Percentiles rank a stretch among this genome's conserved stretches.
Evolutionary conservation across 2,113 vertebrate genomes (phyloP).

Genomic region (Tenebrosternarchus preto): DNA sequence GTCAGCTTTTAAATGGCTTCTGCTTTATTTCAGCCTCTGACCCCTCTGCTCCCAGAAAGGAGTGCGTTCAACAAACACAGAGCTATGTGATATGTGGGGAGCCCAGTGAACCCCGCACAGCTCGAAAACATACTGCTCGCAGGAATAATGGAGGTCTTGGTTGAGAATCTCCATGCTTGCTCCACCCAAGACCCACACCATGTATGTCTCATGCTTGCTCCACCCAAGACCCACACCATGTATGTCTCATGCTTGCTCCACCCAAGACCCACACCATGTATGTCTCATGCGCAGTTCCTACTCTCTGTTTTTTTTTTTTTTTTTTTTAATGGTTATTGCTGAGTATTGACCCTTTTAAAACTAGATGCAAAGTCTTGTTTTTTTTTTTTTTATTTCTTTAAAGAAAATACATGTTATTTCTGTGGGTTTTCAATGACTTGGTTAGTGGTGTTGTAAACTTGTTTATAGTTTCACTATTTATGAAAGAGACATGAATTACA

Average conservation of each 20-base stretch:
- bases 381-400: neutral
- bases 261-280: neutral
- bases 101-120: conserved; percentile 65
- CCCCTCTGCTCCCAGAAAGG: conserved; percentile 69
- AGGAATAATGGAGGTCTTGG: conserved; percentile 72
- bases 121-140: conserved; percentile 70
- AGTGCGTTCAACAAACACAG: conserved; percentile 75
- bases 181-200: neutral
- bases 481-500: conserved; percentile 12
- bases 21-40: conserved; percentile 80
- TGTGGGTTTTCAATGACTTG: conserved; percentile 9
- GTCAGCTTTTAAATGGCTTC: conserved; percentile 77
- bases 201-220: neutral
- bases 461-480: conserved; percentile 20
- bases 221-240: neutral
- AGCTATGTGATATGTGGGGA: conserved; percentile 77
- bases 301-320: neutral
- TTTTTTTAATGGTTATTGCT: neutral
- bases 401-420: neutral
- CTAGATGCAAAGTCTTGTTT: neutral
- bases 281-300: neutral
- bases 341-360: neutral
- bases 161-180: neutral
- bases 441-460: conserved; percentile 14
- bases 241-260: neutral